These are phyloP conservation scores for Barnardius zonarius DNA, from an alignment of 2,113 vertebrate genomes.

Conservation along the genomic window DNA sequence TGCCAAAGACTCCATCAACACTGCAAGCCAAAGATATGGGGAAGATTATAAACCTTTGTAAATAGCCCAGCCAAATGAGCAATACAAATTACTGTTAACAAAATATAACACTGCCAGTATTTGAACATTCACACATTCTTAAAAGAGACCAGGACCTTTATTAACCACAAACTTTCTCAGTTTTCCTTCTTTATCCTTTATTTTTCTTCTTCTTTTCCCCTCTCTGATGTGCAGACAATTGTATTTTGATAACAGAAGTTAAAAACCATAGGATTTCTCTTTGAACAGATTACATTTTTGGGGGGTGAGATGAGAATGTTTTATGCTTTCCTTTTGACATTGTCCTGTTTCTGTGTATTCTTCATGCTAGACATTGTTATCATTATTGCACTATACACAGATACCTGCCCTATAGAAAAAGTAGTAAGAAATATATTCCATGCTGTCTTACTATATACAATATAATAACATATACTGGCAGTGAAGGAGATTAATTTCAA, in stretches of 20 bases:
- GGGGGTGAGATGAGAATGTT: neutral
- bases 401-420: neutral
- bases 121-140: neutral
- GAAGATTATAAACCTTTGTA: neutral
- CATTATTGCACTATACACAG: neutral
- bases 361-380: neutral
- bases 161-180: rapidly evolving
- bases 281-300: neutral
- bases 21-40: neutral
- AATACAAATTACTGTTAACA: neutral
- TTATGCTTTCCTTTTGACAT: neutral
- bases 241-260: neutral
- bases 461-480: neutral
- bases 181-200: neutral
- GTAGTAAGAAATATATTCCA: neutral
- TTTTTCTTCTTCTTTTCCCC: no score
- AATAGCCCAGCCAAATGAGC: neutral
- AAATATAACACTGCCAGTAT: neutral
- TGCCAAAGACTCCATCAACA: neutral
- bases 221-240: neutral
- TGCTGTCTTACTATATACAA: neutral
- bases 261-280: neutral
- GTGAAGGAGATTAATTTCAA: neutral
- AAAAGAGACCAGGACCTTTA: neutral
- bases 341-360: neutral